Base-by-base conservation (phyloP, 2,888 invertebrate genomes). In the Lepetodrilus schrolli region DNA sequence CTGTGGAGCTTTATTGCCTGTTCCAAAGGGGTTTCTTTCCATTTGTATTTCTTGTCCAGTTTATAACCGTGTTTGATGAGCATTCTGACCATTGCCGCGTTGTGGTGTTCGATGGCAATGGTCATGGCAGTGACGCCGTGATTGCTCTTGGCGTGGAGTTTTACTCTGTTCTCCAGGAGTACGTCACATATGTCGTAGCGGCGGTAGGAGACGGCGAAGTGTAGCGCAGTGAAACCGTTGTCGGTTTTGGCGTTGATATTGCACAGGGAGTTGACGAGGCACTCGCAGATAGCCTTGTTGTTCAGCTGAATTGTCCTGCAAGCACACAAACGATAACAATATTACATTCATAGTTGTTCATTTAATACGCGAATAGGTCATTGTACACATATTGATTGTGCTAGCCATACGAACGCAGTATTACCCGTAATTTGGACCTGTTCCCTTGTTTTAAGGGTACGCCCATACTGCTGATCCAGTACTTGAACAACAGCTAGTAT, bases 41-140 rank as follows among this genome's bases (percentile, higher is more conserved):
- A 79, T 70, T 80, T 82, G 72, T 84, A 88, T 30, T 77, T 75
- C 71, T 82, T 82, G 78, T 88, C 83, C 70, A 87, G 79, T 71
- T 84, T 83, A 69, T 88, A 88, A 1, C 88, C 89, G 75, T 80
- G 84, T 50, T 84, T 80, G n/a, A 87, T 77, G 30, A 89, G 81
- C 7, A 84, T 75, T 73, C 78, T 81, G 3, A 81, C 83, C 86
- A 88, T 86, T 20, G 83, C 82, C 5, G 88, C 79, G 51, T 86
- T 86, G 73, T 86, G 80, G 49, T 86, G 85, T 50, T 84, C 84
- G 21, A 89, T 83, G n/a, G 88, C 88, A 1, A 89, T 79, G 0
- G 87, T 82, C 86, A 89, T 85, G 36, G 87, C 79, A 1, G 88
- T 88, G 1, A 88, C 81, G 4, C 88, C 88, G 23, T 82, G 75